Base-by-base conservation (phyloP, 2,888 invertebrate genomes). In the Resseliella maxima region DNA sequence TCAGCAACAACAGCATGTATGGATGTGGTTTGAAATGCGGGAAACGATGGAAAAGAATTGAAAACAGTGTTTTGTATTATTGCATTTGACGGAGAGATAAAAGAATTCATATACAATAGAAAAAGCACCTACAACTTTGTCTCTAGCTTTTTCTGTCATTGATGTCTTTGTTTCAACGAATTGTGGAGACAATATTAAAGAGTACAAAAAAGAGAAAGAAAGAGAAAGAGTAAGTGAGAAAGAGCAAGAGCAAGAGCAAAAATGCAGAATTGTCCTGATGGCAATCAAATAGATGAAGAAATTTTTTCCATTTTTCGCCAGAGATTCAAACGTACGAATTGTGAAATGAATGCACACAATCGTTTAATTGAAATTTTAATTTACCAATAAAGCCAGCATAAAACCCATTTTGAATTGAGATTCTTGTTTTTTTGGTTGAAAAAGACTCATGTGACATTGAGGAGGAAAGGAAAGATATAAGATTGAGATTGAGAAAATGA, bases 31-130 rank as follows among this genome's bases (percentile, higher is more conserved):
- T 59, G 12, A 59, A 59, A 59, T 59, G 59, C 59, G 59, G 59
- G 59, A 59, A 59, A 59, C 59, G 24, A 59, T 59, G 59, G 24
- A 24, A 41, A 41, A 50, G 46, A 50, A 50, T 50, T 59, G 24
- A 24, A 59, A 59, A 59, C 72, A 72, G 31, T 72, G 72, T 72
- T 27, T 15, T n/a, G 10, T 10, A 31, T 10, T 72, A 72, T 72
- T 72, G 72, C 31, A 72, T 72, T 72, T 72, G 72, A n/a, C 1
- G n/a, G 59, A 72, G 72, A 72, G 72, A 72, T 72, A 72, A 72
- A 72, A 72, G 72, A 72, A 72, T 31, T 72, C 59, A 59, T 59
- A 59, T 18, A 50, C 59, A 27, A 72, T 31, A 35, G 31, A 72
- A 72, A 72, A n/a, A 24, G 15, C 46, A 18, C 46, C 8, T n/a